Percentiles rank a stretch among this genome's conserved stretches.
Conservation (phyloP, 2,797 vertebrate species). For the Squalus acanthias region DNA sequence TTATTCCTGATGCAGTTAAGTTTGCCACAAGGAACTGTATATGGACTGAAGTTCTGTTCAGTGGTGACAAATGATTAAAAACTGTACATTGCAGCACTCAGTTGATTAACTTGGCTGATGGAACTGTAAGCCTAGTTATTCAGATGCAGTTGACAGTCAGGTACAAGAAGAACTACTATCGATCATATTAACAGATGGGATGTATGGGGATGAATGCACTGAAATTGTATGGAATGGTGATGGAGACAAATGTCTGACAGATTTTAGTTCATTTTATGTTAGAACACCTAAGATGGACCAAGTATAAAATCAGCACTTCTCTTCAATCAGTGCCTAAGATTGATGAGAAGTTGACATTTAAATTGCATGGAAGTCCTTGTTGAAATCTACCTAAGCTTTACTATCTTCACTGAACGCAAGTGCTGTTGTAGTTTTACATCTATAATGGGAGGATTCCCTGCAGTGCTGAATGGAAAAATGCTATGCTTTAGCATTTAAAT, state of each 20-base stretch:
- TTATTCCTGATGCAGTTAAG: background rate
- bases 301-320: background rate
- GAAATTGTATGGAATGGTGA: background rate
- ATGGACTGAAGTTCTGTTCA: background rate
- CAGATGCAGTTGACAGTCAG: background rate
- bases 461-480: background rate
- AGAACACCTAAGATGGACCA: background rate
- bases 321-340: background rate
- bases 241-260: background rate
- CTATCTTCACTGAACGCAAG: background rate
- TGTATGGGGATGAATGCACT: background rate
- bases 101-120: background rate
- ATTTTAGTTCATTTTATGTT: background rate
- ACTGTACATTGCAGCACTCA: background rate
- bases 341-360: background rate
- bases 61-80: background rate
- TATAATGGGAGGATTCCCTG: background rate
- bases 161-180: background rate
- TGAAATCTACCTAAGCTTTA: background rate
- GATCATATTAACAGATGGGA: background rate
- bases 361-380: background rate
- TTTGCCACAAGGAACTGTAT: background rate
- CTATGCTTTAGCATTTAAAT: background rate
- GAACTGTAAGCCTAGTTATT: background rate
- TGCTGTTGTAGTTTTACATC: background rate